Base-by-base conservation (phyloP, 2,797 vertebrate species). In the Phaenicophaeus curvirostris region DNA sequence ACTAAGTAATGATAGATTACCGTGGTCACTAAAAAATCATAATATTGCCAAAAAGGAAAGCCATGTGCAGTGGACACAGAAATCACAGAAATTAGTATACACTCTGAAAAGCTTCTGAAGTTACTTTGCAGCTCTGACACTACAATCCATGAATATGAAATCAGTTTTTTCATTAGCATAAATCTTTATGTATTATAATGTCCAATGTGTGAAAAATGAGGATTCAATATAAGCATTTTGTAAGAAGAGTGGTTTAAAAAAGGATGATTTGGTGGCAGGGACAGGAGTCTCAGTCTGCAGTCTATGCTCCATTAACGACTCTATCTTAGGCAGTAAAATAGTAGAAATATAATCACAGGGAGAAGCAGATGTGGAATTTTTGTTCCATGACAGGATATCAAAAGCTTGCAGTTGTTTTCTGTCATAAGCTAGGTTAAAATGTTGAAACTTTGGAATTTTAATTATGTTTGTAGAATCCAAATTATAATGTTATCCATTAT, bases 171-270 rank as follows among this genome's bases (percentile, higher is more conserved):
- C 80, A 87, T 91, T 89, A 91, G 62, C 69, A 90, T 84, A 88
- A 91, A 85, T 93, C 73, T 91, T 90, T 86, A 84, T 88, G 77
- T 39, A 86, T 84, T 69, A 53, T 51, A 58, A 42, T 68, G 63
- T 73, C 75, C 88, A 37, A 77, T 81, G 42, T 79, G 37, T 37
- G 71, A 82, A 79, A 82, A 44, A 75, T 25, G 27, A 76, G 42
- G 62, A 59, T 78, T 94, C 67, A 78, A 24, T 19, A 1, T 23
- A 62, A 86, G 44, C 39, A 35, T 91, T 91, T 93, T 86, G 23
- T 48, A 62, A 51, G n/a, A 19, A 62, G 18, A 83, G 9, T 62
- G 42, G 68, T 90, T 94, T 88, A 41, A 82, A 93, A 84, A 62
- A 31, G 28, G 19, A 59, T 55, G 75, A 73, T 46, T 73, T 81